Evolutionary conservation across 2,888 invertebrate species (phyloP).

Genomic region (Lasioglossum morio): DNA sequence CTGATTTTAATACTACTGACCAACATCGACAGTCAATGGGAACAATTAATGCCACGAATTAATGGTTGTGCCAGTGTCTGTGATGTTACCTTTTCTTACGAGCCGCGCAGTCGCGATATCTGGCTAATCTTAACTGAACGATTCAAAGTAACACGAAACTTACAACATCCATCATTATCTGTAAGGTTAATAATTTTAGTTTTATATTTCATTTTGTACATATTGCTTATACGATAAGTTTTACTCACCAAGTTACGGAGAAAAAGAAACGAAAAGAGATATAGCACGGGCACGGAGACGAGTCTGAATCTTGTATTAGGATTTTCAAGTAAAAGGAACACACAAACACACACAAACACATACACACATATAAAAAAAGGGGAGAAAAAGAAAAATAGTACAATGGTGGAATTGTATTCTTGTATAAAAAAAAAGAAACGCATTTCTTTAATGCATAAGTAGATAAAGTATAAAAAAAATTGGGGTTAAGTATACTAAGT

Average conservation of each 20-base stretch:
- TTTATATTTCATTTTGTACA: slow-evolving; percentile 73
- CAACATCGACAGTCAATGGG: slow-evolving; percentile 71
- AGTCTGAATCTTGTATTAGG: slow-evolving; percentile 40
- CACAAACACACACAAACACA: not conserved
- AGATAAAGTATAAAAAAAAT: slow-evolving; percentile 49
- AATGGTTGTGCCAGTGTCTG: slow-evolving; percentile 73
- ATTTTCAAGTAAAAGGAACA: slow-evolving; percentile 24
- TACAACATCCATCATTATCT: slow-evolving; percentile 43
- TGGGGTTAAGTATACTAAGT: slow-evolving; percentile 52
- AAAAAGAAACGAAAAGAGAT: slow-evolving; percentile 16
- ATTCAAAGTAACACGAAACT: slow-evolving; percentile 28
- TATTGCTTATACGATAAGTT: slow-evolving; percentile 64
- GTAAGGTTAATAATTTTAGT: slow-evolving; percentile 64
- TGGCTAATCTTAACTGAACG: slow-evolving; percentile 30
- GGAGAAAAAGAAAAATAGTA: slow-evolving; percentile 26
- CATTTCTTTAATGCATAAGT: slow-evolving; percentile 69
- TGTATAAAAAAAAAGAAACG: slow-evolving; percentile 59
- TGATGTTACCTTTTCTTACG: slow-evolving; percentile 67
- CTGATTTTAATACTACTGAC: slow-evolving; percentile 69
- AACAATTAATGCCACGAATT: slow-evolving; percentile 58
- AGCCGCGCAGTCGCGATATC: slow-evolving; percentile 34
- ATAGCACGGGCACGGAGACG: slow-evolving; percentile 6
- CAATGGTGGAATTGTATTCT: slow-evolving; percentile 63
- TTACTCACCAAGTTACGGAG: slow-evolving; percentile 57
- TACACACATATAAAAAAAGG: slow-evolving; percentile 13